Conservation (phyloP, 2,797 vertebrate genomes). For the Sus cebifrons region DNA sequence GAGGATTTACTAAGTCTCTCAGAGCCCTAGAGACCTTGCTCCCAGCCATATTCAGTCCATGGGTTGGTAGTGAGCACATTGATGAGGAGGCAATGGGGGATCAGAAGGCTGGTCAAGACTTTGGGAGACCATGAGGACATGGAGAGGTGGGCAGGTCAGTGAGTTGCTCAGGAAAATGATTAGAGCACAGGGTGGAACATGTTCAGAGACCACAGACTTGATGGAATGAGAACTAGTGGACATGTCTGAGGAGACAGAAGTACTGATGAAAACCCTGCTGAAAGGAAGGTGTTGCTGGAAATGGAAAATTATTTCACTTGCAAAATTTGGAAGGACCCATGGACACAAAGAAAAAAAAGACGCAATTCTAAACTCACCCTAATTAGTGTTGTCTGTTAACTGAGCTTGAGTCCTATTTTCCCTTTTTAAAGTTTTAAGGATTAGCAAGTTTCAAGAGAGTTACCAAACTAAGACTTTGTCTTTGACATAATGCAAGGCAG, state of each 20-base stretch:
- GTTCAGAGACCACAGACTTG: neutral
- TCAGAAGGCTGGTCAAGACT: neutral
- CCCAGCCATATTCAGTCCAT: neutral
- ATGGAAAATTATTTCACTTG: neutral
- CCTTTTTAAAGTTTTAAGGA: neutral
- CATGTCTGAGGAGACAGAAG: neutral
- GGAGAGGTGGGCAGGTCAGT: neutral
- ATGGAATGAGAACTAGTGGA: neutral
- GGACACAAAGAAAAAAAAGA: neutral
- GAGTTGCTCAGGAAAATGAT: neutral
- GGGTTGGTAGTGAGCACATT: neutral
- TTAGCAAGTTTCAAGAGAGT: neutral
- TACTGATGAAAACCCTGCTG: neutral
- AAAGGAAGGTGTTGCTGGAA: neutral
- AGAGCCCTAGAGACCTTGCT: neutral
- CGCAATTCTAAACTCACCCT: neutral
- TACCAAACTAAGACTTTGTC: neutral
- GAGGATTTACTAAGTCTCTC: neutral
- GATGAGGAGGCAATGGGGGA: neutral
- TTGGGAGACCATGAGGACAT: neutral
- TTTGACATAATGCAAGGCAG: neutral
- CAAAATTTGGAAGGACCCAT: neutral
- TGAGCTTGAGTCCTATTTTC: neutral
- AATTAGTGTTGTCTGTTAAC: neutral
- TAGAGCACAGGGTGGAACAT: fast-evolving